These are phyloP conservation scores for Magallana gigas DNA, from an alignment of 1,140 invertebrate genomes.

Conservation along the genomic window DNA sequence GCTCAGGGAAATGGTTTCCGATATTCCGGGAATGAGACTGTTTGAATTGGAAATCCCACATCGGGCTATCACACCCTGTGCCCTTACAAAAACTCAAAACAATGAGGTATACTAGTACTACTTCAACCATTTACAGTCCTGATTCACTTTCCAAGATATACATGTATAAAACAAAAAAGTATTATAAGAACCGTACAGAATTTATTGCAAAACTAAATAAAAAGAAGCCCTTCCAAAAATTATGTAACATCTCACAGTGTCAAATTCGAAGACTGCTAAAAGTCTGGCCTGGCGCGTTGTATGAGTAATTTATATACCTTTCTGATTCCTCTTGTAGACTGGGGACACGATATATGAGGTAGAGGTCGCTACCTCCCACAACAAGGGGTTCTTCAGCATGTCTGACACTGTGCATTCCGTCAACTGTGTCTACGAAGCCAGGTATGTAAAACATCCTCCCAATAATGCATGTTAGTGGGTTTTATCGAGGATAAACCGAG, in stretches of 20 bases:
- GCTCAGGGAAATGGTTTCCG: constrained; percentile 6
- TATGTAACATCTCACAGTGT: too few relatives aligned
- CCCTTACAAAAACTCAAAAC: background rate
- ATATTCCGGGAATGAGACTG: background rate
- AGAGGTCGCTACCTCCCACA: background rate
- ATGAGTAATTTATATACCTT: too few relatives aligned
- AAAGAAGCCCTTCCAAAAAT: too few relatives aligned
- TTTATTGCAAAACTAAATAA: too few relatives aligned
- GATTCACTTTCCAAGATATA: too few relatives aligned
- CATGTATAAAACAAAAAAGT: too few relatives aligned
- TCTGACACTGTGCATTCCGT: background rate
- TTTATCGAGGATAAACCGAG: too few relatives aligned
- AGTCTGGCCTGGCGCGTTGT: too few relatives aligned
- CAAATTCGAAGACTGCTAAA: too few relatives aligned
- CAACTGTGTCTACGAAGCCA: constrained; percentile 5
- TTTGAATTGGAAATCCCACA: constrained; percentile 1
- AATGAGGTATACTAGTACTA: background rate
- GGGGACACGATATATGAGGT: constrained; percentile 12
- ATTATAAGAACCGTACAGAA: too few relatives aligned
- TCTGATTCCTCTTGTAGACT: background rate
- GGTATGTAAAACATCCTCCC: background rate
- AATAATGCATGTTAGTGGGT: too few relatives aligned
- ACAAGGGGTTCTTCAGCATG: constrained; percentile 20
- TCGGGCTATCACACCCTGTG: background rate
- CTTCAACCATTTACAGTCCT: background rate